Evolutionary conservation across 2,113 vertebrate species (phyloP).

Genomic region (Mobula birostris): DNA sequence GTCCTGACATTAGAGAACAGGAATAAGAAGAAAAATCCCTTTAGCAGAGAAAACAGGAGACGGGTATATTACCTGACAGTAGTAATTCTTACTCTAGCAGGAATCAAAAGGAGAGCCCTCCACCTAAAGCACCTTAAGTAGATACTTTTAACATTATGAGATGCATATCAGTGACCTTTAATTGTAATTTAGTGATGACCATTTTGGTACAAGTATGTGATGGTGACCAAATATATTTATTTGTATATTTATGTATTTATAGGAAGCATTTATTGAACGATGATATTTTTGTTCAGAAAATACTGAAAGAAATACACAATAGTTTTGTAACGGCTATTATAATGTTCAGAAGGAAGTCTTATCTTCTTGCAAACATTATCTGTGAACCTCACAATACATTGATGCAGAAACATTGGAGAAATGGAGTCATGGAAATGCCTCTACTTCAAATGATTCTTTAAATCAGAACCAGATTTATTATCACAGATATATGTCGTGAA

Average conservation of each 20-base stretch:
- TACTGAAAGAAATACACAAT: too few relatives aligned
- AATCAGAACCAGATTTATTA: not conserved
- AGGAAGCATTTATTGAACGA: not conserved
- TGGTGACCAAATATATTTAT: not conserved
- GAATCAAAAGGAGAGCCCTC: not conserved
- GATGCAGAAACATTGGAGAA: not conserved
- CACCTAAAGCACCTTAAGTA: not conserved
- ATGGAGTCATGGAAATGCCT: not conserved
- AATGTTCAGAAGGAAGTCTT: not conserved
- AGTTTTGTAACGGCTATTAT: too few relatives aligned
- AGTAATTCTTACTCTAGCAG: not conserved
- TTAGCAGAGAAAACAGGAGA: not conserved
- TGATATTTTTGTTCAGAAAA: not conserved
- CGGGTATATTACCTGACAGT: not conserved
- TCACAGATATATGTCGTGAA: too few relatives aligned
- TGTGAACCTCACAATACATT: conserved; percentile 4
- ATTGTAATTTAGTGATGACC: not conserved
- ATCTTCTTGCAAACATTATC: not conserved
- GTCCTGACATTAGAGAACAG: not conserved
- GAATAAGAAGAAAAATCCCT: not conserved
- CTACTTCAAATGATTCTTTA: not conserved
- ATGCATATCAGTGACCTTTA: not conserved
- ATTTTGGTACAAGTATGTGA: not conserved
- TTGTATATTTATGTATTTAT: not conserved
- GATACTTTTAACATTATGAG: not conserved